A percentile compares a stretch with the other conserved stretches of the same genome.
These are phyloP conservation scores for Vulpes ferrilata DNA, from an alignment of 2,113 vertebrate genomes.

Conservation along the genomic window DNA sequence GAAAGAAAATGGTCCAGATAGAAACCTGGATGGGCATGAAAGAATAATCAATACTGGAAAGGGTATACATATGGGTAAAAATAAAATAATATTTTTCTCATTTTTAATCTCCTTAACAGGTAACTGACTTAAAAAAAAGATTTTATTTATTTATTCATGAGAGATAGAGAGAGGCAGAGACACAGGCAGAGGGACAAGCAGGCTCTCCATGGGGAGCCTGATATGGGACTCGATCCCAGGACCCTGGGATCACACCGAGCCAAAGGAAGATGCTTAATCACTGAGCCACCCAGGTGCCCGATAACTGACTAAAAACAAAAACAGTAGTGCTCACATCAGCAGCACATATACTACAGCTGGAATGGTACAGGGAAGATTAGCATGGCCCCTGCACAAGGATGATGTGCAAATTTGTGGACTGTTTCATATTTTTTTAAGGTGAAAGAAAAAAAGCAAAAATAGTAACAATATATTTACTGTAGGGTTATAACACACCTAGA, in stretches of 20 bases:
- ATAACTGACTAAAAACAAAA: slow-evolving; percentile 21
- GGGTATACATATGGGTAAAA: neutral
- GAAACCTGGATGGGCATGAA: neutral
- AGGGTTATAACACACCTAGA: neutral
- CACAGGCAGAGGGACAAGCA: too few species aligned
- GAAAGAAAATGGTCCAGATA: neutral
- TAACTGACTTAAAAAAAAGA: neutral
- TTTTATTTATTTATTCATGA: too few species aligned
- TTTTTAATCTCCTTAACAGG: slow-evolving; percentile 51
- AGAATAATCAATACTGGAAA: neutral
- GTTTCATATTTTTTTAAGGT: neutral
- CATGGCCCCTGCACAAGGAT: neutral
- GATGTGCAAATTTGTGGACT: neutral
- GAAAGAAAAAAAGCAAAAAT: neutral
- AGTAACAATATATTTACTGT: neutral
- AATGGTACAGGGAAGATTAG: neutral
- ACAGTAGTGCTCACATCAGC: neutral
- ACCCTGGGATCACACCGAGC: too few species aligned
- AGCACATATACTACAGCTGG: neutral
- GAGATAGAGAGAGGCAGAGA: too few species aligned
- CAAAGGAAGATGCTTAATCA: too few species aligned
- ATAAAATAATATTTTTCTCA: neutral
- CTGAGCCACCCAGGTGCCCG: too few species aligned
- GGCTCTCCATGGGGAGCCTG: too few species aligned
- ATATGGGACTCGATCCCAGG: too few species aligned